These are phyloP conservation scores for Calcarius lapponicus DNA, from an alignment of 2,797 vertebrate genomes.

Conservation along the genomic window DNA sequence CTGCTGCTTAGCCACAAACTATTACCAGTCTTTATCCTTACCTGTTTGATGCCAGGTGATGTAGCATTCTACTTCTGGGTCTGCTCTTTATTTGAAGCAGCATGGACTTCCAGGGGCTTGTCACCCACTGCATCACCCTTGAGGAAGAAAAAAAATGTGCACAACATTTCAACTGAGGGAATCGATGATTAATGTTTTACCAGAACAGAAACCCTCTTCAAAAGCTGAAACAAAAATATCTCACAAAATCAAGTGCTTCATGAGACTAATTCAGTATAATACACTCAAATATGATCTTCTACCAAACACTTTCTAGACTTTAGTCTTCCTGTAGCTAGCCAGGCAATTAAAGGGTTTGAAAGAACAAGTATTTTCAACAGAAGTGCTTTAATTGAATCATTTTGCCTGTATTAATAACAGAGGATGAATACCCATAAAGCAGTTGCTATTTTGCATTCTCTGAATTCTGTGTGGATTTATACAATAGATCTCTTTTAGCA, in stretches of 20 bases:
- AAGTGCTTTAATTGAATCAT: constrained; percentile 45
- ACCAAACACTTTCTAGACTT: not conserved
- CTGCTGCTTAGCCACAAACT: not conserved
- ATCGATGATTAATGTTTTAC: not conserved
- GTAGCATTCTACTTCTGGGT: constrained; percentile 61
- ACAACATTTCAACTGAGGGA: not conserved
- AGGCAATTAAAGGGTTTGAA: constrained; percentile 30
- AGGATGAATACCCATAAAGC: constrained; percentile 24
- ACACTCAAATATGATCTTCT: not conserved
- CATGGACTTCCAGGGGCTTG: constrained; percentile 44
- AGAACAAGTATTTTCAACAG: constrained; percentile 31
- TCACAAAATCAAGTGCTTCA: constrained; percentile 5
- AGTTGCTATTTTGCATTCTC: constrained; percentile 29
- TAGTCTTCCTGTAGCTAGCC: not conserved
- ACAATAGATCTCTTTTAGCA: constrained; percentile 52
- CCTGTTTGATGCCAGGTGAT: constrained; percentile 62
- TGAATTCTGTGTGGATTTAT: constrained; percentile 35
- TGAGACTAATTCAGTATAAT: not conserved
- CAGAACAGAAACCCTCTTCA: constrained; percentile 18
- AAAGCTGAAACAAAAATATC: not conserved
- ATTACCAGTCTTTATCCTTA: constrained; percentile 29
- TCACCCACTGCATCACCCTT: constrained; percentile 48
- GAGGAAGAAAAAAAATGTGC: not conserved
- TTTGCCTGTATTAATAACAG: constrained; percentile 38
- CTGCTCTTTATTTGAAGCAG: constrained; percentile 61